Conservation (phyloP, 2,797 vertebrate genomes). For the Denticeps clupeoides region DNA sequence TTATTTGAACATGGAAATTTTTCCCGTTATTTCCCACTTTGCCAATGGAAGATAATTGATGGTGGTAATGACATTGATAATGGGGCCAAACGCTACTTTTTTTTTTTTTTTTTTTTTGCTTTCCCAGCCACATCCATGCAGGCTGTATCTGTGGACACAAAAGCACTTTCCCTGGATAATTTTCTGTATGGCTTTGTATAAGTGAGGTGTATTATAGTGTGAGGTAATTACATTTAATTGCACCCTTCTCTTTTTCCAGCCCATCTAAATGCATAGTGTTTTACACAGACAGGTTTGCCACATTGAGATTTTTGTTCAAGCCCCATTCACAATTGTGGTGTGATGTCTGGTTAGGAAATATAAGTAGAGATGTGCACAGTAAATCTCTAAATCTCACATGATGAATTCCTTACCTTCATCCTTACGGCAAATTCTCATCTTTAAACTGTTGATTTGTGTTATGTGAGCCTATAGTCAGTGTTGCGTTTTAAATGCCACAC, state of each 20-base stretch:
- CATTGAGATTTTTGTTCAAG: slow-evolving; percentile 7
- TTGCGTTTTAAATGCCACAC: too few relatives aligned
- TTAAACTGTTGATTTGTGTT: too few relatives aligned
- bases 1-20: neutral
- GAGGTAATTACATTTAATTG: neutral
- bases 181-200: neutral
- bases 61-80: too few relatives aligned
- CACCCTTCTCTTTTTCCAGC: neutral
- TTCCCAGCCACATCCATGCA: neutral
- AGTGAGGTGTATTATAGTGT: neutral
- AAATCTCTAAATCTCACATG: too few relatives aligned
- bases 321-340: slow-evolving; percentile 31
- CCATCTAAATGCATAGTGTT: neutral
- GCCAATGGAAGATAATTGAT: neutral
- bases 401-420: too few relatives aligned
- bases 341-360: too few relatives aligned
- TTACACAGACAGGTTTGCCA: neutral
- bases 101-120: too few relatives aligned
- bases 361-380: too few relatives aligned
- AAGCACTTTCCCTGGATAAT: neutral
- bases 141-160: neutral
- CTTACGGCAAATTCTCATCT: too few relatives aligned
- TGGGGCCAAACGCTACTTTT: too few relatives aligned
- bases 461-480: too few relatives aligned
- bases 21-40: neutral